Evolutionary conservation across 2,797 vertebrate genomes (phyloP).

Genomic region (Huso huso): DNA sequence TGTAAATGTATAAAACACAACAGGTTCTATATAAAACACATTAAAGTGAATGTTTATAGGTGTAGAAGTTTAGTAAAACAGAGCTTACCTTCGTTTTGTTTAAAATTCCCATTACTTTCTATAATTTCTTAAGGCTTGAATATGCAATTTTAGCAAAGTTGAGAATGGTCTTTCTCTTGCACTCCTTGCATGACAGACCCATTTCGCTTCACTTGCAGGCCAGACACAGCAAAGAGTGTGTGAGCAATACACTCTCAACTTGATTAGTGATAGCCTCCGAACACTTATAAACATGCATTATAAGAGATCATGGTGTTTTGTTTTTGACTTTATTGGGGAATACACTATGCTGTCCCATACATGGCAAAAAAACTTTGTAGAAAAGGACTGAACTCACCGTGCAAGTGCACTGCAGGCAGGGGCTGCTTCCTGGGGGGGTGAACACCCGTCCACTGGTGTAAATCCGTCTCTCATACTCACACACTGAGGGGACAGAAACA

Average conservation of each 20-base stretch:
- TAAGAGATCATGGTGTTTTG: neutral
- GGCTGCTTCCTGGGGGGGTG: conserved; percentile 53
- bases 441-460: conserved; percentile 61
- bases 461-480: conserved; percentile 65
- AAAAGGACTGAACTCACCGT: conserved; percentile 42
- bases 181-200: too few relatives aligned
- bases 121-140: too few relatives aligned
- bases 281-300: neutral
- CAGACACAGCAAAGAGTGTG: too few relatives aligned
- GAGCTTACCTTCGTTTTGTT: too few relatives aligned
- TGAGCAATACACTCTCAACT: too few relatives aligned
- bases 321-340: neutral
- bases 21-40: too few relatives aligned
- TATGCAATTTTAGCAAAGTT: too few relatives aligned
- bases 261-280: neutral
- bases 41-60: too few relatives aligned
- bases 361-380: neutral
- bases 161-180: too few relatives aligned
- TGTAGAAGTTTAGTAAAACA: neutral
- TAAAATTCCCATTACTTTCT: too few relatives aligned
- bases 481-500: conserved; percentile 50
- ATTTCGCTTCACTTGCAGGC: too few relatives aligned
- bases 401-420: conserved; percentile 70
- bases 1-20: too few relatives aligned
- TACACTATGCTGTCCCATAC: neutral